These are phyloP conservation scores for Alsophila aescularia DNA, from an alignment of 2,888 invertebrate genomes.

Conservation along the genomic window DNA sequence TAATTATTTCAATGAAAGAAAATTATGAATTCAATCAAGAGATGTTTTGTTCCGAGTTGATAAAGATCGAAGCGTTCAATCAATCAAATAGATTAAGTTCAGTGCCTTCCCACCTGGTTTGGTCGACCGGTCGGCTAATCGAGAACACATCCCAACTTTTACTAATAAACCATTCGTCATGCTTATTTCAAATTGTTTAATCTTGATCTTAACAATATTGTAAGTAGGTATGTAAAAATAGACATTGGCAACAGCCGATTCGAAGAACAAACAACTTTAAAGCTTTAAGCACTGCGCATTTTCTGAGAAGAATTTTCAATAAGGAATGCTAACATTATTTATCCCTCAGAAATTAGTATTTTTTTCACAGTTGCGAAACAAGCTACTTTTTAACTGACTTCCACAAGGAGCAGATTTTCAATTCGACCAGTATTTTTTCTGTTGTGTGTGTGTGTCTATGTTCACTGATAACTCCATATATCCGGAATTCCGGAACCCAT, in stretches of 20 bases:
- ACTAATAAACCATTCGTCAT: constrained; percentile 39
- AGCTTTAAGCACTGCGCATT: neutral
- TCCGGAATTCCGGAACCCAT: no score
- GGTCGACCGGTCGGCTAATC: constrained; percentile 51
- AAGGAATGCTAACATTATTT: neutral
- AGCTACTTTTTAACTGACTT: no score
- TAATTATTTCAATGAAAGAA: constrained; percentile 51
- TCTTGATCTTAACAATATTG: constrained; percentile 32
- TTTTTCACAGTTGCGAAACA: neutral
- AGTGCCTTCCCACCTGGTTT: constrained; percentile 54
- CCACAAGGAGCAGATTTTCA: no score
- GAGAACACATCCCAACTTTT: constrained; percentile 51
- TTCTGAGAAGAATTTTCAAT: constrained; percentile 16
- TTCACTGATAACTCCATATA: no score
- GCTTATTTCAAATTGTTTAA: constrained; percentile 39
- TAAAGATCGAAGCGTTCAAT: constrained; percentile 59
- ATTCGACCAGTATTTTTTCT: no score
- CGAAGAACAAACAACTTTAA: constrained; percentile 13
- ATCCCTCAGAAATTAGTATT: neutral
- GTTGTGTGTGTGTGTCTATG: no score
- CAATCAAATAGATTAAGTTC: constrained; percentile 56
- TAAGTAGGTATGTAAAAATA: constrained; percentile 16
- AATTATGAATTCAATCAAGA: constrained; percentile 59
- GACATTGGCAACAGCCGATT: constrained; percentile 6
- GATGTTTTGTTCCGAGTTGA: constrained; percentile 57